Percentiles rank a stretch among this genome's conserved stretches.
phyloP scores from a whole-genome alignment of 2,888 invertebrate genomes.

The Metallyticus violacea region DNA sequence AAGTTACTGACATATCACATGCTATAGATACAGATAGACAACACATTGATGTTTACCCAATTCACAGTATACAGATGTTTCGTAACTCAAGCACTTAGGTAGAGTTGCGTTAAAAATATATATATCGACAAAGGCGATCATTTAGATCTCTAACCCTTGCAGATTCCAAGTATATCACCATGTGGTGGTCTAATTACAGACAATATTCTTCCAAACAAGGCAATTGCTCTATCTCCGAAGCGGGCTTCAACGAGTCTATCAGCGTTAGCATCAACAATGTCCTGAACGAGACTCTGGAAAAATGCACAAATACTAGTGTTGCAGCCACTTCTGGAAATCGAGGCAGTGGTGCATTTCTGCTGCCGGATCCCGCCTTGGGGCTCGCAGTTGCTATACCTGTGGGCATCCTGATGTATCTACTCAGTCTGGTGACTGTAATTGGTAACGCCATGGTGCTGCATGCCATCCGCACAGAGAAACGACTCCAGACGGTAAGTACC shows the following conservation, averaged over 20 bases:
- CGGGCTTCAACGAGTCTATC: neutral
- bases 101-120: neutral
- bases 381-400: neutral
- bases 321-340: neutral
- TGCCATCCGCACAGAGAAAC: neutral
- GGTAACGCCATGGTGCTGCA: slow-evolving; percentile 8
- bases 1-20: neutral
- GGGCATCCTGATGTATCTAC: neutral
- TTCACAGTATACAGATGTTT: too few species aligned
- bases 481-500: slow-evolving; percentile 3
- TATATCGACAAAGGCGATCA: neutral
- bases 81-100: too few species aligned
- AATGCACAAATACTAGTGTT: neutral
- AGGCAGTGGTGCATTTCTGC: neutral
- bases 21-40: too few species aligned
- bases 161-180: neutral
- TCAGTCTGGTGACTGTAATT: neutral
- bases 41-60: too few species aligned
- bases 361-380: neutral
- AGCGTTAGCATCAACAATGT: neutral
- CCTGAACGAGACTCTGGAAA: neutral
- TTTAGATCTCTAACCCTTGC: neutral
- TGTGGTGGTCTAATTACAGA: neutral
- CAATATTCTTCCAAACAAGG: neutral
- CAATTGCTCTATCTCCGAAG: neutral